phyloP scores from a whole-genome alignment of 2,888 invertebrate genomes.

The Oxystoma pomonae region DNA sequence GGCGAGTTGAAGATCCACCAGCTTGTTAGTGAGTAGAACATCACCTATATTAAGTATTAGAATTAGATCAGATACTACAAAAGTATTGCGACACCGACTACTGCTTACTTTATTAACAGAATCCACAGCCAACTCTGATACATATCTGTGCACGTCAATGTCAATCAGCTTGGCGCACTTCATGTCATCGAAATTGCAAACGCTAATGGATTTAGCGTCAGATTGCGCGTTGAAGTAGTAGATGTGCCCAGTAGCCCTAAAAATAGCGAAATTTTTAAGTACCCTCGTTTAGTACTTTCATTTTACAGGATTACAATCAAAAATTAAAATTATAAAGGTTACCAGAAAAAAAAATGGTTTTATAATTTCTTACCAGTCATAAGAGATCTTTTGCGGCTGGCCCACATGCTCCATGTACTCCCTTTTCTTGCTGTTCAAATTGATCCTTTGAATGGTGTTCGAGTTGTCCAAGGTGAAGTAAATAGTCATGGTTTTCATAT shows the following conservation, averaged over 20 bases:
- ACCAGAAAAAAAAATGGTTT: too few relatives aligned
- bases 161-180: slow-evolving; percentile 47
- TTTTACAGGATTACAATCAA: too few relatives aligned
- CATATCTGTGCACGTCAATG: slow-evolving; percentile 49
- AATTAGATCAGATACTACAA: too few relatives aligned
- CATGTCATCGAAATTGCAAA: slow-evolving; percentile 41
- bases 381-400: slow-evolving; percentile 55
- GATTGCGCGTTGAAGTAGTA: slow-evolving; percentile 55
- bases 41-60: too few relatives aligned
- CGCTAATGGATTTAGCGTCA: slow-evolving; percentile 35
- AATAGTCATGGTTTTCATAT: slow-evolving; percentile 44
- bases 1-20: slow-evolving; percentile 47
- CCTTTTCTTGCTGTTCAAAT: slow-evolving; percentile 43
- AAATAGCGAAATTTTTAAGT: too few relatives aligned
- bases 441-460: slow-evolving; percentile 45
- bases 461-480: slow-evolving; percentile 52
- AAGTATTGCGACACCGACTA: too few relatives aligned
- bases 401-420: slow-evolving; percentile 47
- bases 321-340: too few relatives aligned
- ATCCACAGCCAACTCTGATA: slow-evolving; percentile 62
- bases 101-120: slow-evolving; percentile 54
- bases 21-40: slow-evolving; percentile 56
- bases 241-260: slow-evolving; percentile 15
- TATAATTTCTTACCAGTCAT: slow-evolving; percentile 75
- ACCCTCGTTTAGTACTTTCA: too few relatives aligned